Base-by-base conservation (phyloP, 1,140 invertebrate species). In the Brachionus asplanchnoidis region DNA sequence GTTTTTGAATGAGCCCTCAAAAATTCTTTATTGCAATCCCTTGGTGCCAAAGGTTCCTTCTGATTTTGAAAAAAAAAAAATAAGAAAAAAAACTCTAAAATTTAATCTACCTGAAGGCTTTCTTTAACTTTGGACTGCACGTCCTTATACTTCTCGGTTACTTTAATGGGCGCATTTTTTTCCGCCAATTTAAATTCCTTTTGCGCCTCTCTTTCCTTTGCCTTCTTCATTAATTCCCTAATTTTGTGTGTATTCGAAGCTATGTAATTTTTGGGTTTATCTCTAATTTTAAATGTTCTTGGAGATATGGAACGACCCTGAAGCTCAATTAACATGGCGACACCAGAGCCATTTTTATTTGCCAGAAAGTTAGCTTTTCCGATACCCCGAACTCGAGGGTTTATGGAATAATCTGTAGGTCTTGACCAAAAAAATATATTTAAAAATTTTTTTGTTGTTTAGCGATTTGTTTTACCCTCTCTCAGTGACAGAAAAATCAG, bases 1-100 rank as follows among this genome's bases (percentile, higher is more conserved):
- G 88, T 87, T 70, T 88, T 86, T 42, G 88, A 89, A 86, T 90
- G 89, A 40, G 89, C 88, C 83, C 88, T 83, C 23, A 89, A 85
- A 86, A 87, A 90, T 56, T 86, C 86, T 9, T 88, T 87, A 56
- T 88, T 88, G 28, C 86, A 68, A 56, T 88, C 88, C 32, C 89
- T 75, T 32, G 88, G 88, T 17, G 88, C 84, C 44, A 70, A 66
- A 65, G 88, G 88, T 42, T 87, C 86, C 83, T 87, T 87, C 87
- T 89, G 79, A 42, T 28, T 32, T n/a, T n/a, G 56, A 70, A 60
- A 73, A 53, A 17, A n/a, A n/a, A 26, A 3, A 82, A 44, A 36
- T 5, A 20, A 20, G 6, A 17, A 73, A 20, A n/a, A 9, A 4
- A 46, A 8, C 0, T 44, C 28, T 28, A 8, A 17, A 42, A 46